Conservation (phyloP, 2,888 invertebrate species). For the Monopis laevigella region DNA sequence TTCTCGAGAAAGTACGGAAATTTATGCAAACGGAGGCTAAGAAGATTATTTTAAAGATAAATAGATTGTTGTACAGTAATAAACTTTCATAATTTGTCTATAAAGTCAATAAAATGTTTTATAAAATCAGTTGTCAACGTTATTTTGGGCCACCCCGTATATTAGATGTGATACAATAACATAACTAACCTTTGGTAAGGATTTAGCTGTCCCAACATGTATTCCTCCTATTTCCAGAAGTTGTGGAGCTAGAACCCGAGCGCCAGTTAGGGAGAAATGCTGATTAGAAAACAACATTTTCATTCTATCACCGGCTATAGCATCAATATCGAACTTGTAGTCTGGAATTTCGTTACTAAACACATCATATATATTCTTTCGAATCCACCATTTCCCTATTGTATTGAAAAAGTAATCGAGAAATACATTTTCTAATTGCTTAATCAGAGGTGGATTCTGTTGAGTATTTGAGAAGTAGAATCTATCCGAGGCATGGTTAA, state of each 20-base stretch:
- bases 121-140: no score
- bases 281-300: constrained; percentile 68
- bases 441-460: constrained; percentile 29
- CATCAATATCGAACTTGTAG: constrained; percentile 49
- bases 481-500: constrained; percentile 54
- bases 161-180: no score
- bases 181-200: constrained; percentile 31
- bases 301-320: constrained; percentile 46
- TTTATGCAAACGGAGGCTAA: no score
- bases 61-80: no score
- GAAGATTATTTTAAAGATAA: no score
- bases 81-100: no score
- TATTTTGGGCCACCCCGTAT: no score
- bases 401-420: constrained; percentile 26
- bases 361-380: constrained; percentile 35
- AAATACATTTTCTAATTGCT: constrained; percentile 32
- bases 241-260: constrained; percentile 57
- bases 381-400: constrained; percentile 29
- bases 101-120: no score
- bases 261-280: constrained; percentile 66
- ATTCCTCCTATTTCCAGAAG: constrained; percentile 70
- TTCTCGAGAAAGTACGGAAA: no score
- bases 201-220: constrained; percentile 38
- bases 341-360: constrained; percentile 46
- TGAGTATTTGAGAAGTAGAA: constrained; percentile 45